These are phyloP conservation scores for Eueremaeus valkanovi DNA, from an alignment of 2,888 invertebrate genomes.

Conservation along the genomic window DNA sequence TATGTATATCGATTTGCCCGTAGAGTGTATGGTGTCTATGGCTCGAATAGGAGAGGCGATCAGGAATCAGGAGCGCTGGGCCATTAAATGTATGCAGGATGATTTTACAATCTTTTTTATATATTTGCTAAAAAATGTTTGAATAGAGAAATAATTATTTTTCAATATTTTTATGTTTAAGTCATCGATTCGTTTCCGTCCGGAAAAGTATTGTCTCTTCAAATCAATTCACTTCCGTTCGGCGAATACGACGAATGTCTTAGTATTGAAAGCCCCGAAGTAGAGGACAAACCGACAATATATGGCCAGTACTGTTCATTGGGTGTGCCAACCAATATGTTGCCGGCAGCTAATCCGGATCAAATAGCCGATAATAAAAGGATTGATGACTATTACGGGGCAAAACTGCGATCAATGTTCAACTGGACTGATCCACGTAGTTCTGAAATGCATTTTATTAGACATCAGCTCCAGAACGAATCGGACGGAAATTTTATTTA, in stretches of 20 bases:
- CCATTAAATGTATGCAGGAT: not conserved
- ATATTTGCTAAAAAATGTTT: too few species aligned
- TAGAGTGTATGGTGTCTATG: not conserved
- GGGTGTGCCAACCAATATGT: not conserved
- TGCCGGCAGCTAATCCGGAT: not conserved
- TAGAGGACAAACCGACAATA: not conserved
- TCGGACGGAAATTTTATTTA: not conserved
- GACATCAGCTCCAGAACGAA: not conserved
- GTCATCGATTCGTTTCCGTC: not conserved
- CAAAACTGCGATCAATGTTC: not conserved
- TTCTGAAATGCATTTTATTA: not conserved
- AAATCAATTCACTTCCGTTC: not conserved
- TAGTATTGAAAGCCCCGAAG: not conserved
- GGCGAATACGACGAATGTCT: conserved; percentile 5
- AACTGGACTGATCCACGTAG: not conserved
- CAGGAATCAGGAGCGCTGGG: not conserved
- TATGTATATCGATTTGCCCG: not conserved
- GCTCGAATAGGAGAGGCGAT: not conserved
- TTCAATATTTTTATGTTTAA: too few species aligned
- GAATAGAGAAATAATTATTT: too few species aligned
- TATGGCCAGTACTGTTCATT: not conserved
- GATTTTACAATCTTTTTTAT: too few species aligned
- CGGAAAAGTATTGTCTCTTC: not conserved
- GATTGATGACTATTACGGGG: not conserved
- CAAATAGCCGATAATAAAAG: not conserved